Evolutionary conservation across 2,113 vertebrate genomes (phyloP).

Genomic region (Oreocharis arfaki): DNA sequence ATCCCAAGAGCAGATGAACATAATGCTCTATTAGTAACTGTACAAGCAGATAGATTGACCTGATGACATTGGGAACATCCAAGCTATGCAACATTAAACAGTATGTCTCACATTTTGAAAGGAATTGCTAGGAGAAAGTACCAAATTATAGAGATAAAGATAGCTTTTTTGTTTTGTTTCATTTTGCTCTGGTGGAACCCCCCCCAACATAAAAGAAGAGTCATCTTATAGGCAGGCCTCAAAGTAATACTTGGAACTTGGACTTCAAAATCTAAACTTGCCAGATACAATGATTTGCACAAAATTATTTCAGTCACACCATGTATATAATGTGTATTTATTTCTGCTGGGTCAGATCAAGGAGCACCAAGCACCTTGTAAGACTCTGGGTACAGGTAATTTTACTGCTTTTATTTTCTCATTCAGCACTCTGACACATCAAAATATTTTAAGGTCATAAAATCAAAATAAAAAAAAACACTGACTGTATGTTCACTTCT

Average conservation of each 20-base stretch:
- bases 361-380: not conserved
- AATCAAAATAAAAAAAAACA: not conserved
- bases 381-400: not conserved
- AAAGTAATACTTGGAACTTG: not conserved
- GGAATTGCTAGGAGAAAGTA: not conserved
- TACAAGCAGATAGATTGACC: not conserved
- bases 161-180: not conserved
- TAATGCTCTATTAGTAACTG: not conserved
- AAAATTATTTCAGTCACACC: not conserved
- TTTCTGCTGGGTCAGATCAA: not conserved
- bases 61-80: not conserved
- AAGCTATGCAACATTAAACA: not conserved
- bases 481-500: not conserved
- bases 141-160: not conserved
- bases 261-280: not conserved
- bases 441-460: not conserved
- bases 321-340: not conserved
- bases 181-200: not conserved
- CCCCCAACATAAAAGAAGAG: not conserved
- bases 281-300: not conserved
- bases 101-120: not conserved
- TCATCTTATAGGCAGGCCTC: not conserved
- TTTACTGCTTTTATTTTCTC: not conserved
- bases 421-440: not conserved
- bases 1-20: not conserved